A percentile compares a stretch with the other conserved stretches of the same genome.
Conservation (phyloP, 2,797 vertebrate species). For the Philypnodon macrostomus region DNA sequence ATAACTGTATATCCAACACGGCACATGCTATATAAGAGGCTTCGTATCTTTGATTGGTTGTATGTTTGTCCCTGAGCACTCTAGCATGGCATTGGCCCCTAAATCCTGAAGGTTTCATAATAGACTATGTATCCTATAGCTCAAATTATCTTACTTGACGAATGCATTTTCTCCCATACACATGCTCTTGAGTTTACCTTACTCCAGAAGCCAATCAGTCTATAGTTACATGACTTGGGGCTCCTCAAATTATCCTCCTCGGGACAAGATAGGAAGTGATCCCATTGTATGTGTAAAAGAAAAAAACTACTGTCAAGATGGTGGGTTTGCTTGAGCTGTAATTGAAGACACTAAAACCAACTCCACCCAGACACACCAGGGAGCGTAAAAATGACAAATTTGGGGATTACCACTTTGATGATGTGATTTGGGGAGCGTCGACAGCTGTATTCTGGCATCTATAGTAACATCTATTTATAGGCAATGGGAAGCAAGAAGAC, state of each 20-base stretch:
- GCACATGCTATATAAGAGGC: too few species aligned
- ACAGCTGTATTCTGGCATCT: slow-evolving; percentile 30
- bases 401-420: slow-evolving; percentile 35
- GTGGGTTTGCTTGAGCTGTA: slow-evolving; percentile 6
- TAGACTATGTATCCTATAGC: too few species aligned
- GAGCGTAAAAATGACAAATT: slow-evolving; percentile 32
- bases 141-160: too few species aligned
- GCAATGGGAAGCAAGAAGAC: slow-evolving; percentile 10
- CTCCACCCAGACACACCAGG: slow-evolving; percentile 34
- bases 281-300: slow-evolving; percentile 11
- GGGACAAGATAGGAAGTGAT: not conserved
- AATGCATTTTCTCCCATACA: not conserved
- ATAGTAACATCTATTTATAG: slow-evolving; percentile 44
- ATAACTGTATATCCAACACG: too few species aligned
- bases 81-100: not conserved
- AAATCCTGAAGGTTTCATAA: too few species aligned
- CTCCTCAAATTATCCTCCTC: slow-evolving; percentile 14
- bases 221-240: slow-evolving; percentile 16
- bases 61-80: not conserved
- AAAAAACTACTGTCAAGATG: slow-evolving; percentile 17
- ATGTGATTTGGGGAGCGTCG: slow-evolving; percentile 26
- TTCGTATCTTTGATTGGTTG: not conserved
- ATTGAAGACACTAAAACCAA: slow-evolving; percentile 28
- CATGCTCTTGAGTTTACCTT: not conserved
- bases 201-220: not conserved